Evolutionary conservation across 2,113 vertebrate species (phyloP).

Genomic region (Axis porcinus): DNA sequence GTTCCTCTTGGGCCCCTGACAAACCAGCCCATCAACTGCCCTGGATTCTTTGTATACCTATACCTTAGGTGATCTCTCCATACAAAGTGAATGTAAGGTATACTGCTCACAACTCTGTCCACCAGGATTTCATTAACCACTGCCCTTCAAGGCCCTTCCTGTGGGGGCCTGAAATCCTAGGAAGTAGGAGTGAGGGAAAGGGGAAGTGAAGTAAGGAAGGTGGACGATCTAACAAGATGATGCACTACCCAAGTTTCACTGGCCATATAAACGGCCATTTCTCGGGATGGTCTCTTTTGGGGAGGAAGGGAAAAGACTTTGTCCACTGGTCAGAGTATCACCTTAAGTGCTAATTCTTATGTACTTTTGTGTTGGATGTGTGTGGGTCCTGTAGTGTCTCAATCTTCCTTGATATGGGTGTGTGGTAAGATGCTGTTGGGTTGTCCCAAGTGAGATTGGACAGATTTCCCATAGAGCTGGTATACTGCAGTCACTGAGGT

Average conservation of each 20-base stretch:
- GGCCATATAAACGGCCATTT: background rate
- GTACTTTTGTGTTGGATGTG: background rate
- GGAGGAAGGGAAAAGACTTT: background rate
- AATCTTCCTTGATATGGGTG: background rate
- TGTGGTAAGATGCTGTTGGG: background rate
- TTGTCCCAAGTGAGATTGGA: background rate
- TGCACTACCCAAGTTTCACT: no score
- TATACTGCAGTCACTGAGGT: background rate
- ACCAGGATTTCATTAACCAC: background rate
- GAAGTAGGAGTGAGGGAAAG: background rate
- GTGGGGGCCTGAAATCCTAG: background rate
- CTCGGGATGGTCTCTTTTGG: background rate
- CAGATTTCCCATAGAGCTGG: background rate
- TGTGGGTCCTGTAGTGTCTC: background rate
- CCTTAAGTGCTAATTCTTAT: background rate
- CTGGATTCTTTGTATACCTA: background rate
- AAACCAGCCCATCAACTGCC: background rate
- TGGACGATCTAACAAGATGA: background rate
- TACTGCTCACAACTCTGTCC: background rate
- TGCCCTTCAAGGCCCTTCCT: background rate
- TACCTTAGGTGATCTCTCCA: background rate
- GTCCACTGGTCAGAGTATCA: background rate
- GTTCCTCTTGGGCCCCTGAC: background rate
- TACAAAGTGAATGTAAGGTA: background rate
- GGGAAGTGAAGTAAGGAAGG: background rate